phyloP scores from a whole-genome alignment of 2,888 invertebrate species.

The Argyresthia goedartella region DNA sequence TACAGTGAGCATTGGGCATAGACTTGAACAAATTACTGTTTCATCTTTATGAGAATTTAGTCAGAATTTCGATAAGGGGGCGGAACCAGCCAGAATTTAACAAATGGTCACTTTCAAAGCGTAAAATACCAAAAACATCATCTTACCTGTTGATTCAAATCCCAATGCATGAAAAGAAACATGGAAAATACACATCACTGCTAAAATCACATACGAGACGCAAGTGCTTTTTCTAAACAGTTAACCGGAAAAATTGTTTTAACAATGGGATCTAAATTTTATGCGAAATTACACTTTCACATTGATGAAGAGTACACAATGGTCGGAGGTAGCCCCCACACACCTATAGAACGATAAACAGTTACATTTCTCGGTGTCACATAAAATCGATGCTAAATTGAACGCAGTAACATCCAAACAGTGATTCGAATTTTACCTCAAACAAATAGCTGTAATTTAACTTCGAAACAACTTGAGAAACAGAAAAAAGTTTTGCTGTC shows the following conservation, averaged over 20 bases:
- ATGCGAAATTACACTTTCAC: constrained; percentile 68
- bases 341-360: constrained; percentile 66
- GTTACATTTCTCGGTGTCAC: constrained; percentile 35
- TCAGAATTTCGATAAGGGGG: too few relatives aligned
- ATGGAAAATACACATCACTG: neutral
- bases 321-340: constrained; percentile 27
- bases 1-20: neutral
- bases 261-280: constrained; percentile 67
- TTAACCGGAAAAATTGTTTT: constrained; percentile 52
- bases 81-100: too few relatives aligned
- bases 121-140: too few relatives aligned
- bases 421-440: constrained; percentile 14
- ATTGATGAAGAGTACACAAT: constrained; percentile 21
- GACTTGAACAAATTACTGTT: neutral
- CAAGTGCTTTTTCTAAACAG: constrained; percentile 43
- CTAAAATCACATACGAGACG: constrained; percentile 36
- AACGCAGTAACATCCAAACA: constrained; percentile 6
- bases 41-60: neutral
- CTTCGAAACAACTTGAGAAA: constrained; percentile 23
- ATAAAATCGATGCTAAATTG: constrained; percentile 23
- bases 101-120: too few relatives aligned
- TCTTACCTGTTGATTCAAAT: too few relatives aligned
- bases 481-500: constrained; percentile 44
- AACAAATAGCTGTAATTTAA: constrained; percentile 12
- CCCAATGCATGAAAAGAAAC: too few relatives aligned